Percentiles rank a stretch among this genome's conserved stretches.
These are phyloP conservation scores for Spheniscus mendiculus DNA, from an alignment of 2,113 vertebrate genomes.

Conservation along the genomic window DNA sequence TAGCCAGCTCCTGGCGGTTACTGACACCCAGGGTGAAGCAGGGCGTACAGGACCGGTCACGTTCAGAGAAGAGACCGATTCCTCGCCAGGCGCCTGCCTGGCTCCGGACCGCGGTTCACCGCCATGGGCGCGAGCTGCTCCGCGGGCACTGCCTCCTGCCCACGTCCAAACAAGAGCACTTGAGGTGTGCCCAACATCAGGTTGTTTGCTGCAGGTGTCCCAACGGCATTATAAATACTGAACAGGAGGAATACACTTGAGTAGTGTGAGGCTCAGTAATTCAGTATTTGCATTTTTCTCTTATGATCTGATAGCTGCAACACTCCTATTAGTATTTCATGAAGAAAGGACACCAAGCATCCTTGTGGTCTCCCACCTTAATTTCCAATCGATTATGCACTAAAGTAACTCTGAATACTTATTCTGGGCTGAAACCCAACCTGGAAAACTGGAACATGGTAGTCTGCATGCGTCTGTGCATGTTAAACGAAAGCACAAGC, in stretches of 20 bases:
- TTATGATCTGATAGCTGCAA: neutral
- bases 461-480: neutral
- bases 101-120: neutral
- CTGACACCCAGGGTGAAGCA: neutral
- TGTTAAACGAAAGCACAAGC: neutral
- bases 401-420: neutral
- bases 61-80: accelerated
- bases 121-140: accelerated
- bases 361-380: neutral
- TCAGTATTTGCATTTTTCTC: neutral
- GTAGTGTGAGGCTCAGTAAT: neutral
- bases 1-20: neutral
- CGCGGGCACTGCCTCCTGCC: neutral
- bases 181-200: neutral
- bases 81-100: neutral
- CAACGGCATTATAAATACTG: accelerated
- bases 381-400: neutral
- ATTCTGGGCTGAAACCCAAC: neutral
- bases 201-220: neutral
- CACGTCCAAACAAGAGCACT: neutral
- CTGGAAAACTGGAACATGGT: neutral
- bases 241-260: neutral
- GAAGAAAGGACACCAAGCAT: neutral
- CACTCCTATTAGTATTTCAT: neutral
- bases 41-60: accelerated